A percentile compares a stretch with the other conserved stretches of the same genome.
Conservation (phyloP, 2,113 vertebrate species). For the Lanius collurio region DNA sequence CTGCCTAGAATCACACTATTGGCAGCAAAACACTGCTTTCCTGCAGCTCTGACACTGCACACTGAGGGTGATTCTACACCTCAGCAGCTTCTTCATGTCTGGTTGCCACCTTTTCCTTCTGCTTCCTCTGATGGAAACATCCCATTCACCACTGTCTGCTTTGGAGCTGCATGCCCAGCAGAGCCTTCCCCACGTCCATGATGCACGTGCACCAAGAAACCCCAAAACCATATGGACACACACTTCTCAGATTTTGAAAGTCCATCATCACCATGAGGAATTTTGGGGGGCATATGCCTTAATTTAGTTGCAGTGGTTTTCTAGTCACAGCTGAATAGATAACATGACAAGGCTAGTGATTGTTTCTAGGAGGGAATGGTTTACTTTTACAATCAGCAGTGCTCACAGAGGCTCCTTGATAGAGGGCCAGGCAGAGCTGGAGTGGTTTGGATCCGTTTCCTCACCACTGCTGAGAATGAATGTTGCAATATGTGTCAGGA, state of each 20-base stretch:
- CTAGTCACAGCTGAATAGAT: slow-evolving; percentile 18
- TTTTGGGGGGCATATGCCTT: neutral
- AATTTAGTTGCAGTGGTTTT: neutral
- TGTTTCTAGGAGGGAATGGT: neutral
- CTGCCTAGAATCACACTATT: neutral
- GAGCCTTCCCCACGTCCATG: neutral
- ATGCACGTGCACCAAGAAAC: neutral
- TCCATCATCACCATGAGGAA: neutral
- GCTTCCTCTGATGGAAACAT: neutral
- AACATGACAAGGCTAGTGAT: slow-evolving; percentile 7
- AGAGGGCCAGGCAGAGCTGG: slow-evolving; percentile 34
- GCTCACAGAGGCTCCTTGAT: neutral
- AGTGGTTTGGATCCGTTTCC: slow-evolving; percentile 15
- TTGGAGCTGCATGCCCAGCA: neutral
- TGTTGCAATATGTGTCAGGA: neutral
- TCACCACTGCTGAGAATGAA: neutral
- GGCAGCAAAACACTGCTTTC: neutral
- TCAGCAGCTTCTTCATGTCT: neutral
- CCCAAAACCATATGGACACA: fast-evolving
- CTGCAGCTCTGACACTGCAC: neutral
- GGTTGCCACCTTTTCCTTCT: neutral
- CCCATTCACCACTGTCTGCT: neutral
- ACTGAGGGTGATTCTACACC: neutral
- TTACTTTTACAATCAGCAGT: neutral
- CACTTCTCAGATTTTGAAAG: neutral